A percentile compares a stretch with the other conserved stretches of the same genome.
Conservation (phyloP, 2,888 invertebrate species). For the Plutella xylostella region DNA sequence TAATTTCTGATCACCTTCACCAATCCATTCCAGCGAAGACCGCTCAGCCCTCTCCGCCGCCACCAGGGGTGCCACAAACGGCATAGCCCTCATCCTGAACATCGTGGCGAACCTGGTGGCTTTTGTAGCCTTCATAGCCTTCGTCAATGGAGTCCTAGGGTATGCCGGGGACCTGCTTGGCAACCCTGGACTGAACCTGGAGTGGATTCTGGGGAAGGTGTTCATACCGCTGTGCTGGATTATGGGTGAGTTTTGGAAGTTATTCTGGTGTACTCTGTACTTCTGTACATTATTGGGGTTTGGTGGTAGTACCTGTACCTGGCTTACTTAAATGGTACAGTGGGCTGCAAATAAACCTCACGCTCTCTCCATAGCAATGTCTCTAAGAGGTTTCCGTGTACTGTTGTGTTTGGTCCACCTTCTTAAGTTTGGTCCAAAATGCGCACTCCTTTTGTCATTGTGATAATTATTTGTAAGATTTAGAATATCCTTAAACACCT, state of each 20-base stretch:
- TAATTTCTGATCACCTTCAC: neutral
- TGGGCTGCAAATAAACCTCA: too few relatives aligned
- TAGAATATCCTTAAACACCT: too few relatives aligned
- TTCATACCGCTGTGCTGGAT: slow-evolving; percentile 92
- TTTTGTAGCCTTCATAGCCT: slow-evolving; percentile 88
- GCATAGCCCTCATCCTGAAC: slow-evolving; percentile 83
- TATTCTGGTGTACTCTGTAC: too few relatives aligned
- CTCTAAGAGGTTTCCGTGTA: too few relatives aligned
- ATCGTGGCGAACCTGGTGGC: slow-evolving; percentile 94
- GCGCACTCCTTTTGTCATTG: too few relatives aligned
- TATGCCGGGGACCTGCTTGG: slow-evolving; percentile 89
- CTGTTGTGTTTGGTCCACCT: too few relatives aligned
- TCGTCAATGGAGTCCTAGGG: slow-evolving; percentile 82
- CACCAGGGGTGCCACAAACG: slow-evolving; percentile 86
- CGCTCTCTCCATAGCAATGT: too few relatives aligned
- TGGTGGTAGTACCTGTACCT: too few relatives aligned
- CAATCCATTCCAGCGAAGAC: slow-evolving; percentile 79
- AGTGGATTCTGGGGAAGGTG: slow-evolving; percentile 86
- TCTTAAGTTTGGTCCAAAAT: too few relatives aligned
- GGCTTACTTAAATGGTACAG: too few relatives aligned
- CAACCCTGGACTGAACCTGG: slow-evolving; percentile 68
- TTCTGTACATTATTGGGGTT: too few relatives aligned
- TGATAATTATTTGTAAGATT: too few relatives aligned
- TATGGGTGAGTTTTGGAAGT: slow-evolving; percentile 81
- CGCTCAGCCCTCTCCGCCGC: slow-evolving; percentile 91